Conservation (phyloP, 2,888 invertebrate species). For the Chirona hameri region DNA sequence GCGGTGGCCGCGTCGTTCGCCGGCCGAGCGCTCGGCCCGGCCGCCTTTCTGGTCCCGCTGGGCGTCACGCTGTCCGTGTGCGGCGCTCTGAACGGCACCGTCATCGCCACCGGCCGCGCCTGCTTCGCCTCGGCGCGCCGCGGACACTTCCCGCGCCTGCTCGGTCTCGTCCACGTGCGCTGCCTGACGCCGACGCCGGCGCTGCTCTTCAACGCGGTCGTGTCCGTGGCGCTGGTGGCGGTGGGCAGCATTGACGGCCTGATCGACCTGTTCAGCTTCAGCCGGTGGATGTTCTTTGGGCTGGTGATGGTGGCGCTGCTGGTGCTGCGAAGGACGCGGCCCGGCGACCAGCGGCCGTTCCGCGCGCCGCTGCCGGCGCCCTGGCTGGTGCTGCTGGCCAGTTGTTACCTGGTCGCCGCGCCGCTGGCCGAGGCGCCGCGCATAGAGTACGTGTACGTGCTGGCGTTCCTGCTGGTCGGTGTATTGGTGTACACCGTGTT, state of each 20-base stretch:
- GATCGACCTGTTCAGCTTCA: slow-evolving; percentile 81
- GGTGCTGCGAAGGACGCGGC: slow-evolving; percentile 65
- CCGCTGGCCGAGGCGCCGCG: too few relatives aligned
- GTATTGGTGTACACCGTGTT: too few relatives aligned
- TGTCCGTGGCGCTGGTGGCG: slow-evolving; percentile 66
- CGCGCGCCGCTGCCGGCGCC: slow-evolving; percentile 60
- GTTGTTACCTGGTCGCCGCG: too few relatives aligned
- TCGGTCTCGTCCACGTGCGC: slow-evolving; percentile 86
- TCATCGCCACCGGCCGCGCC: slow-evolving; percentile 43
- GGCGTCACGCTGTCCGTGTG: slow-evolving; percentile 44
- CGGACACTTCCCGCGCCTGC: slow-evolving; percentile 81
- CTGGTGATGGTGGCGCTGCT: slow-evolving; percentile 73
- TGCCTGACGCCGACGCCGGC: slow-evolving; percentile 91
- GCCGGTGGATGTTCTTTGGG: slow-evolving; percentile 84
- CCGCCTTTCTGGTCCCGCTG: slow-evolving; percentile 44
- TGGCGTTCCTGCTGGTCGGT: too few relatives aligned
- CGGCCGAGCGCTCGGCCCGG: slow-evolving; percentile 39
- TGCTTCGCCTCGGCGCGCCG: slow-evolving; percentile 68
- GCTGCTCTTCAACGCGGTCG: slow-evolving; percentile 60
- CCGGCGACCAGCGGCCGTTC: slow-evolving; percentile 66
- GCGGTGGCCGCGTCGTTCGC: slow-evolving; percentile 68
- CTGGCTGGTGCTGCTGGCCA: slow-evolving; percentile 66
- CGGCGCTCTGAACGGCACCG: slow-evolving; percentile 44
- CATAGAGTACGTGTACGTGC: too few relatives aligned
- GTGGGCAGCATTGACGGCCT: slow-evolving; percentile 69